Evolutionary conservation across 2,888 invertebrate species (phyloP), one percentile per base, ranked within the genome.

Genomic region (Hirudinaria manillensis): DNA sequence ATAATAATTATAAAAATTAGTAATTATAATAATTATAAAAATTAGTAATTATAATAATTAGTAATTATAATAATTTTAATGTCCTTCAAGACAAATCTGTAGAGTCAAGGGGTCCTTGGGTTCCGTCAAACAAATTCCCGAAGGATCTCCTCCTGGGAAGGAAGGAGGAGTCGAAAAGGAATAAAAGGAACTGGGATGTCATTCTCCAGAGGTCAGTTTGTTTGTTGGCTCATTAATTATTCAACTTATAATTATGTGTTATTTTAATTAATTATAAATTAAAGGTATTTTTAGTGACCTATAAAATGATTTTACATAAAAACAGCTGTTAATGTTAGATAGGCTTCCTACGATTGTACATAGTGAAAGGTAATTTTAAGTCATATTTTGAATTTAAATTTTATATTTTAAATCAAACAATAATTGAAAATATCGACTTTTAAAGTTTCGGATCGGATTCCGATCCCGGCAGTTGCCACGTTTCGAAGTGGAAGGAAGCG

Each of bases 61-160:
- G 16, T 1, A 45, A 38, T 6, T 10, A 38, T 6, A 38, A 38
- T 10, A 6, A 6, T 38, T 16, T 6, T 45, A 1, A 45, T 61
- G 10, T 13, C 10, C 29, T 13, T 55, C 29, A 36, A 73, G 73
- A 38, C 3, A 73, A 65, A n/a, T 27, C 29, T 3, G 0, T 73
- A 24, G 61, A 32, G 38, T 27, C 34, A 0, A 56, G 73, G 45
- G 36, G 61, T 24, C 65, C 73, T 2, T 73, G 73, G 73, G 55
- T 55, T 3, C 73, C 73, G 2, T 29, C 73, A 3, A 73, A 73
- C 73, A 73, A 61, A 21, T 65, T 65, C 36, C 73, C 73, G 2
- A 36, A 61, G 24, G 73, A 73, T n/a, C 73, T 73, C 27, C 38
- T 45, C 45, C n/a, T n/a, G n/a, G 13, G 13, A 10, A 10, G 45